A percentile compares a stretch with the other conserved stretches of the same genome.
These are phyloP conservation scores for Etheostoma cragini DNA, from an alignment of 2,113 vertebrate species.

Conservation along the genomic window DNA sequence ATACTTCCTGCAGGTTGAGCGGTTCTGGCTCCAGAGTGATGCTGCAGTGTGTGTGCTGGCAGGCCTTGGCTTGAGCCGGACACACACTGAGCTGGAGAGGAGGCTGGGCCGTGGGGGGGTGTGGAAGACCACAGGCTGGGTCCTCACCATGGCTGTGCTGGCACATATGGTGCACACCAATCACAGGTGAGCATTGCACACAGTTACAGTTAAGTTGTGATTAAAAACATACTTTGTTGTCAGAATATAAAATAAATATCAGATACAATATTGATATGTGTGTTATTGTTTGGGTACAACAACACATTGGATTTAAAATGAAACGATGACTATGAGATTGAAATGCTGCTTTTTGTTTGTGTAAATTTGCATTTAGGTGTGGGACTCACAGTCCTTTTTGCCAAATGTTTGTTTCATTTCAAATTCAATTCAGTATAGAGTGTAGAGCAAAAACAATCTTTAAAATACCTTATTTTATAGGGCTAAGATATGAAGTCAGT, in stretches of 20 bases:
- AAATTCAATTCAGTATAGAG: neutral
- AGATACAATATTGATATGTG: neutral
- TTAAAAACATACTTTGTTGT: neutral
- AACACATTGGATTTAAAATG: neutral
- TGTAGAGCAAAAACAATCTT: neutral
- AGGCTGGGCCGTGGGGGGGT: slow-evolving; percentile 65
- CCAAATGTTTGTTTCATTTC: neutral
- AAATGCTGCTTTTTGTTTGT: slow-evolving; percentile 11
- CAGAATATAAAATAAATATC: neutral
- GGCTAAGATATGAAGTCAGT: slow-evolving; percentile 19
- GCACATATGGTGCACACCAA: slow-evolving; percentile 87
- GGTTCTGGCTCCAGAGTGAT: slow-evolving; percentile 97
- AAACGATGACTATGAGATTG: neutral
- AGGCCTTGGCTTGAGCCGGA: slow-evolving; percentile 86
- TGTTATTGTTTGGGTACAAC: slow-evolving; percentile 1
- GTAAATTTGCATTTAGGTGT: neutral
- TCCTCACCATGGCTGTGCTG: slow-evolving; percentile 85
- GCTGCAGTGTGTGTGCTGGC: slow-evolving; percentile 91
- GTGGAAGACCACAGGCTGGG: slow-evolving; percentile 85
- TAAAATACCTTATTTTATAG: slow-evolving; percentile 10
- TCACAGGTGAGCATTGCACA: slow-evolving; percentile 86
- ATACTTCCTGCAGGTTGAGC: slow-evolving; percentile 88
- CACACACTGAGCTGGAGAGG: slow-evolving; percentile 71
- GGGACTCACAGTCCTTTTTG: neutral
- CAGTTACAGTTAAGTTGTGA: neutral